Evolutionary conservation across 2,797 vertebrate species (phyloP).

Genomic region (Anas flavirostris): DNA sequence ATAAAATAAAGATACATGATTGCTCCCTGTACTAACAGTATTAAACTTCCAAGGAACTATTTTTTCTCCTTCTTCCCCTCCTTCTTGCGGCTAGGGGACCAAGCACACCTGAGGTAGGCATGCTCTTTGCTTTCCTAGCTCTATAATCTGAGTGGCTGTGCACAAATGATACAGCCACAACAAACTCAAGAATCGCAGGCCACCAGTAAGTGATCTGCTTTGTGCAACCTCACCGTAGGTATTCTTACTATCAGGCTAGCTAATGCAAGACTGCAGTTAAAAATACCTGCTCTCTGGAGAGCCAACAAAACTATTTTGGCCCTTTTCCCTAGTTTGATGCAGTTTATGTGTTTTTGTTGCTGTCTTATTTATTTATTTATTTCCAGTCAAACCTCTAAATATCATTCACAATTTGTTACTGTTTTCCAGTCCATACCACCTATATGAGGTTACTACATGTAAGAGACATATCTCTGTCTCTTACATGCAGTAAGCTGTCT

Average conservation of each 20-base stretch:
- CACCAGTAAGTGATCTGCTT: not conserved
- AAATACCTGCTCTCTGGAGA: slow-evolving; percentile 21
- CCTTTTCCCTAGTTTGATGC: not conserved
- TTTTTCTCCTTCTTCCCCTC: not conserved
- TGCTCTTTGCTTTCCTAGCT: not conserved
- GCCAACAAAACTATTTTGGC: not conserved
- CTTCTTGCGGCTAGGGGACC: rapidly evolving
- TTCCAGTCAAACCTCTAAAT: slow-evolving; percentile 38
- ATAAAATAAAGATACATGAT: not conserved
- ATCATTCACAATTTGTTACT: slow-evolving; percentile 62
- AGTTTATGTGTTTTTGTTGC: not conserved
- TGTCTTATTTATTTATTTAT: slow-evolving; percentile 50
- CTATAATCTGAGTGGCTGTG: rapidly evolving
- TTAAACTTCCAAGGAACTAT: not conserved
- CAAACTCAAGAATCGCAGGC: not conserved
- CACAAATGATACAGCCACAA: rapidly evolving
- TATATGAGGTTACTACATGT: not conserved
- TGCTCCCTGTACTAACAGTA: not conserved
- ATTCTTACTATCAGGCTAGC: not conserved
- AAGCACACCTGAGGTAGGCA: not conserved
- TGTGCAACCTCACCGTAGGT: rapidly evolving
- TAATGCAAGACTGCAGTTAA: not conserved
- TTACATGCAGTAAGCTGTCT: slow-evolving; percentile 55
- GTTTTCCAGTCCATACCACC: slow-evolving; percentile 63
- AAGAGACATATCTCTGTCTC: slow-evolving; percentile 71